These are phyloP conservation scores for Leuciscus waleckii DNA, from an alignment of 2,797 vertebrate genomes.

Conservation along the genomic window DNA sequence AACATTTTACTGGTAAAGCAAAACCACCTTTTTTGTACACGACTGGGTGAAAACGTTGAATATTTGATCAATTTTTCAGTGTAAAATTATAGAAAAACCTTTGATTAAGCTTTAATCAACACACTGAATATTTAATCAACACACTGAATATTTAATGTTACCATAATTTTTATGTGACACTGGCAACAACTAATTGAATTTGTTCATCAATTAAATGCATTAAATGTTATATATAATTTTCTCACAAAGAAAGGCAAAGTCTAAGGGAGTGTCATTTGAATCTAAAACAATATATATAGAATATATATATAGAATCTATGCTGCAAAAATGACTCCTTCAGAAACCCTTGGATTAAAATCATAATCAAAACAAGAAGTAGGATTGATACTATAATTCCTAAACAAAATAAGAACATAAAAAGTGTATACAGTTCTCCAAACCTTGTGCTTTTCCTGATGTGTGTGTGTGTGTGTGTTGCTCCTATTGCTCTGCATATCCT, in stretches of 20 bases:
- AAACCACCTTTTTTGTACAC: neutral
- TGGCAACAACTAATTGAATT: neutral
- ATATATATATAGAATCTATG: neutral
- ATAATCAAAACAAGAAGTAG: neutral
- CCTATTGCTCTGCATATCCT: neutral
- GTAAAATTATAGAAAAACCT: neutral
- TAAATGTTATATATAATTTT: neutral
- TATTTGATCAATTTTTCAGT: neutral
- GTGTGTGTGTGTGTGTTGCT: neutral
- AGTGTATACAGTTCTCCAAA: neutral
- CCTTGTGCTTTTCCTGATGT: neutral
- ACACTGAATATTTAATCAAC: slow-evolving; percentile 17
- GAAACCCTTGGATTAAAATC: neutral
- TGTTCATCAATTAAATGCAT: neutral
- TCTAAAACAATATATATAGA: neutral
- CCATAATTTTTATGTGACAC: neutral
- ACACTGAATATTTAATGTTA: slow-evolving; percentile 18
- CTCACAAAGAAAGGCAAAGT: neutral
- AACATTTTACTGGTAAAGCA: neutral
- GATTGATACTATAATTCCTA: neutral
- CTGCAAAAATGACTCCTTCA: neutral
- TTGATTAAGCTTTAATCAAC: slow-evolving; percentile 1
- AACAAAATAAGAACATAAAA: neutral
- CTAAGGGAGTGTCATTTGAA: neutral
- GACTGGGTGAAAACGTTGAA: neutral